phyloP scores from a whole-genome alignment of 2,113 vertebrate species.

The Epinephelus cyanopodus region DNA sequence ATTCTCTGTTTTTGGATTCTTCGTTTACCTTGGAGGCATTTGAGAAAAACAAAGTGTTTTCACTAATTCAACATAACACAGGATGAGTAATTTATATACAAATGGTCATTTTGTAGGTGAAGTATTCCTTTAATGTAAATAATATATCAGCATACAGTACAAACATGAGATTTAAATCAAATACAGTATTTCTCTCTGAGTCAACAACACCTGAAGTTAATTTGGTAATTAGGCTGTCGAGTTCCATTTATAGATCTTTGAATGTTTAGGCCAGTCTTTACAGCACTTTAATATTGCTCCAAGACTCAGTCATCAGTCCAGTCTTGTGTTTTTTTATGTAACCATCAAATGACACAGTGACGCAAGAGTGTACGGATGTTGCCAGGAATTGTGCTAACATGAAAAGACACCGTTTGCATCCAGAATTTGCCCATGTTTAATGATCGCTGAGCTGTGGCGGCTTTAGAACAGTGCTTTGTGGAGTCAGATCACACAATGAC shows the following conservation, averaged over 20 bases:
- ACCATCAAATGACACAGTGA: slow-evolving; percentile 2
- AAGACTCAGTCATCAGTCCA: not conserved
- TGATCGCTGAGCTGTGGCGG: not conserved
- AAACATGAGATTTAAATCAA: not conserved
- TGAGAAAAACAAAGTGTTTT: too few relatives aligned
- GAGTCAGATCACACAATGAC: slow-evolving; percentile 1
- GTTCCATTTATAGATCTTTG: too few relatives aligned
- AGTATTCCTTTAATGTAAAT: not conserved
- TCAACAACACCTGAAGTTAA: not conserved
- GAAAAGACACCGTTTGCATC: slow-evolving; percentile 20
- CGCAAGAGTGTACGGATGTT: not conserved
- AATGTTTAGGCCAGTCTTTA: not conserved
- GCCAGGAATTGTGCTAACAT: slow-evolving; percentile 2
- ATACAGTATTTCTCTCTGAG: too few relatives aligned
- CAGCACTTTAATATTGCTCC: not conserved
- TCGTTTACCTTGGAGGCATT: too few relatives aligned
- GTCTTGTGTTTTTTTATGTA: not conserved
- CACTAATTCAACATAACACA: too few relatives aligned
- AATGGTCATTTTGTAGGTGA: too few relatives aligned
- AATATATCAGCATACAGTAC: not conserved
- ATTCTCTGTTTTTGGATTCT: too few relatives aligned
- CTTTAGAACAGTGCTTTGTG: slow-evolving; percentile 3
- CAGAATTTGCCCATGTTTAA: not conserved
- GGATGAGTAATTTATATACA: too few relatives aligned
- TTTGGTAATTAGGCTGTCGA: not conserved